Evolutionary conservation across 2,797 vertebrate genomes (phyloP).

Genomic region (Catostomus latipinnis): DNA sequence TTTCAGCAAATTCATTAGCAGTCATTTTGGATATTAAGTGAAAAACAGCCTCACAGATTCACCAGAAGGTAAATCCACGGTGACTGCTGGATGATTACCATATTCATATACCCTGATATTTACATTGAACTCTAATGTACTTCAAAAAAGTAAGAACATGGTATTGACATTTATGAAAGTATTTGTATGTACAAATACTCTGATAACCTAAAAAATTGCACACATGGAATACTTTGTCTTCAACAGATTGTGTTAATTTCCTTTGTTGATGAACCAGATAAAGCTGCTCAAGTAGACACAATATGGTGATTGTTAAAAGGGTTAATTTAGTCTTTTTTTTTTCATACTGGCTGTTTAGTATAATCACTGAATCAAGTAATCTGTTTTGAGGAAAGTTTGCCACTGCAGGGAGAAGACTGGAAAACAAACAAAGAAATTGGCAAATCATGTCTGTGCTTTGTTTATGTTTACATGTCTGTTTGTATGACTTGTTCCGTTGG

Average conservation of each 20-base stretch:
- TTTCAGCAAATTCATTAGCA: no score
- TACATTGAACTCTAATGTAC: no score
- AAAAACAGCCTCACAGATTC: no score
- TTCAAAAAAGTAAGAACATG: no score
- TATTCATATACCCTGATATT: no score
- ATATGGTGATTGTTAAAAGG: background rate
- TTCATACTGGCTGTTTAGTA: background rate
- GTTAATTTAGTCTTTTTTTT: constrained; percentile 16
- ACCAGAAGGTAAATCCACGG: no score
- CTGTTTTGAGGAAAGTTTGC: constrained; percentile 25
- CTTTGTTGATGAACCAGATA: background rate
- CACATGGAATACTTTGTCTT: no score
- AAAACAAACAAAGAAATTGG: constrained; percentile 19
- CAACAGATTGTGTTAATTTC: background rate
- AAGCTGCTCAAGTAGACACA: background rate
- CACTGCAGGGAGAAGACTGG: constrained; percentile 30
- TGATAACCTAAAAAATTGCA: no score
- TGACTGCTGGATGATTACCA: no score
- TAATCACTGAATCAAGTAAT: background rate
- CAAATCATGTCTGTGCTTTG: constrained; percentile 43
- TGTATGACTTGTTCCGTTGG: constrained; percentile 49
- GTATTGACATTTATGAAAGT: no score
- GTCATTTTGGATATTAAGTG: no score
- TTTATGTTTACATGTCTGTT: constrained; percentile 57
- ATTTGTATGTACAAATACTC: no score